Evolutionary conservation across 35 echinoderm and acorn worm species (phyloP).

Genomic region (Patiria miniata): DNA sequence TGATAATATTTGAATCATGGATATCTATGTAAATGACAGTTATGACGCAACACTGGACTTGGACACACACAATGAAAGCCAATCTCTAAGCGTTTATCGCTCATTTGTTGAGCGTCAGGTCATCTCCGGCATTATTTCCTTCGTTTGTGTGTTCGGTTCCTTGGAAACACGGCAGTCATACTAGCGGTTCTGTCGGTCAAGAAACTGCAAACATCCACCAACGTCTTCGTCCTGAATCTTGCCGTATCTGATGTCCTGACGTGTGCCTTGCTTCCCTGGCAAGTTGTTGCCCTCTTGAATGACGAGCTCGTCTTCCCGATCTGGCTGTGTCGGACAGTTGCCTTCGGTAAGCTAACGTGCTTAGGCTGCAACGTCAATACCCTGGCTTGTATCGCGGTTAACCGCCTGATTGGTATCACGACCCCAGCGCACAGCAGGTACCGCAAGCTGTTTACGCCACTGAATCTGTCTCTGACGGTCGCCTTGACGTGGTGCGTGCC

Average conservation of each 20-base stretch:
- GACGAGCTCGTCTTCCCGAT: not conserved
- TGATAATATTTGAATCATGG: no score
- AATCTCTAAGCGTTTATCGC: no score
- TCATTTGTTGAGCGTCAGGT: no score
- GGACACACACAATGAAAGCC: no score
- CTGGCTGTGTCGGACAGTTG: constrained; percentile 4
- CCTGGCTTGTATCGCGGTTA: constrained; percentile 47
- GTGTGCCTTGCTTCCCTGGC: not conserved
- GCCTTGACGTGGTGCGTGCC: constrained; percentile 58
- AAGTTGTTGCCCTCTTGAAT: not conserved
- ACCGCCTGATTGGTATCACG: not conserved
- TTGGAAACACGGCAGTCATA: constrained; percentile 38
- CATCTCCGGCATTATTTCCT: no score
- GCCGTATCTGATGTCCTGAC: constrained; percentile 38
- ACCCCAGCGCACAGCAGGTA: not conserved
- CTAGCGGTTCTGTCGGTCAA: constrained; percentile 8
- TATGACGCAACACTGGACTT: no score
- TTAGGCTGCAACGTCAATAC: constrained; percentile 22
- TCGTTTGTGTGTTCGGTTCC: no score
- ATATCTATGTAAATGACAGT: no score
- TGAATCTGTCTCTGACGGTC: constrained; percentile 33
- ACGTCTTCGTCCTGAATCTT: constrained; percentile 41
- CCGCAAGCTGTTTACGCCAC: not conserved
- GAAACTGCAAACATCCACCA: constrained; percentile 46
- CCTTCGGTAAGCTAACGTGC: not conserved